Evolutionary conservation across 2,797 vertebrate species (phyloP).

Genomic region (Darevskia mixta): DNA sequence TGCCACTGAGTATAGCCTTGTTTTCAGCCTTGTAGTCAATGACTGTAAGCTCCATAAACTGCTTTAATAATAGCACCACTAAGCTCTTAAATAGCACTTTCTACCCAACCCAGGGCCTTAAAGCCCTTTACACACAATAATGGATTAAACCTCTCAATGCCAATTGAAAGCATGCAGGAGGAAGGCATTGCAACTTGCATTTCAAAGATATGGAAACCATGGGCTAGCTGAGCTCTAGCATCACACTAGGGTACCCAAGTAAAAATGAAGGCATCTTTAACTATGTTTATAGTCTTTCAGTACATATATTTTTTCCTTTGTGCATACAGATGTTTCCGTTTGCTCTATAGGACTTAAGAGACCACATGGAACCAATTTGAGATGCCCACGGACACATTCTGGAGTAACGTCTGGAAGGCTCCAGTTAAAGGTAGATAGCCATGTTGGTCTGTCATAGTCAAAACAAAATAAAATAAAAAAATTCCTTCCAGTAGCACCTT

Average conservation of each 20-base stretch:
- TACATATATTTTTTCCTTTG: neutral
- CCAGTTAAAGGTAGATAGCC: no score
- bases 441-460: no score
- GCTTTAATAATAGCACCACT: conserved; percentile 41
- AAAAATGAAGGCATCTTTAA: neutral
- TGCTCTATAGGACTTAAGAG: neutral
- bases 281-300: neutral
- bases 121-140: neutral
- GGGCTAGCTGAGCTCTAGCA: neutral
- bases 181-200: neutral
- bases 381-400: neutral
- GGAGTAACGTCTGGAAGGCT: no score
- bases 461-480: no score
- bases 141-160: neutral
- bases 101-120: conserved; percentile 8
- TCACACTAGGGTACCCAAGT: neutral
- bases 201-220: neutral
- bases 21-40: conserved; percentile 24
- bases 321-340: neutral
- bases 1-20: neutral
- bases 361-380: neutral
- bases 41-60: neutral
- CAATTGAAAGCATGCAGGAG: neutral
- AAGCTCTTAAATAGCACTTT: conserved; percentile 40
- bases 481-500: no score